These are phyloP conservation scores for Pseudorhombus dupliciocellatus DNA, from an alignment of 2,113 vertebrate genomes.

Conservation along the genomic window DNA sequence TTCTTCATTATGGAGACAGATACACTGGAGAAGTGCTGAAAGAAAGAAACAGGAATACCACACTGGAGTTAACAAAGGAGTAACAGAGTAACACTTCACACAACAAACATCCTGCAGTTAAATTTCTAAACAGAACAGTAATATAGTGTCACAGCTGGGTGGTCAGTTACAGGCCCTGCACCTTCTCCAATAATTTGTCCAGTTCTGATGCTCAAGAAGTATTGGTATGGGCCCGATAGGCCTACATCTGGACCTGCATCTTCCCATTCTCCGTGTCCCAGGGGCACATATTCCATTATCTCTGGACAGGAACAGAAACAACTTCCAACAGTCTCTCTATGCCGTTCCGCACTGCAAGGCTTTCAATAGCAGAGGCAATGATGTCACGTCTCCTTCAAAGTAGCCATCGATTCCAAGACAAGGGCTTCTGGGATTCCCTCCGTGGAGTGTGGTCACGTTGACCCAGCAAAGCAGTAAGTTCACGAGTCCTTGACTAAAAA, in stretches of 20 bases:
- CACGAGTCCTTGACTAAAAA: neutral
- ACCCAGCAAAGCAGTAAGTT: neutral
- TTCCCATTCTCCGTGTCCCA: neutral
- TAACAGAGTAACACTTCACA: neutral
- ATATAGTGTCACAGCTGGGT: neutral
- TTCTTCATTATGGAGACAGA: too few species aligned
- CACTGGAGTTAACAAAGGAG: neutral
- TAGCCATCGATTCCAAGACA: constrained; percentile 42
- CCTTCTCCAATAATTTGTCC: neutral
- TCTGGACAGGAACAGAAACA: constrained; percentile 3
- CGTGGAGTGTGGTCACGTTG: neutral
- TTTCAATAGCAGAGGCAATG: constrained; percentile 8
- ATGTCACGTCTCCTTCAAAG: constrained; percentile 34
- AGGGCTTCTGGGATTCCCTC: constrained; percentile 54
- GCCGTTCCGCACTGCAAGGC: neutral
- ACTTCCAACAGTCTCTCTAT: neutral
- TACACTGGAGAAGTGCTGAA: neutral
- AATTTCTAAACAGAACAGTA: neutral
- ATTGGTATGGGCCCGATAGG: neutral
- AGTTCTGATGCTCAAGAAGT: neutral
- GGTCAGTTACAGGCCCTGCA: neutral
- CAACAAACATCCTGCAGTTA: neutral
- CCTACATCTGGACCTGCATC: neutral
- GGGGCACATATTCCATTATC: neutral
- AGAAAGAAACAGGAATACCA: neutral